Percentiles rank a stretch among this genome's conserved stretches.
Conservation (phyloP, 1,140 invertebrate species). For the Hylaeus anthracinus region DNA sequence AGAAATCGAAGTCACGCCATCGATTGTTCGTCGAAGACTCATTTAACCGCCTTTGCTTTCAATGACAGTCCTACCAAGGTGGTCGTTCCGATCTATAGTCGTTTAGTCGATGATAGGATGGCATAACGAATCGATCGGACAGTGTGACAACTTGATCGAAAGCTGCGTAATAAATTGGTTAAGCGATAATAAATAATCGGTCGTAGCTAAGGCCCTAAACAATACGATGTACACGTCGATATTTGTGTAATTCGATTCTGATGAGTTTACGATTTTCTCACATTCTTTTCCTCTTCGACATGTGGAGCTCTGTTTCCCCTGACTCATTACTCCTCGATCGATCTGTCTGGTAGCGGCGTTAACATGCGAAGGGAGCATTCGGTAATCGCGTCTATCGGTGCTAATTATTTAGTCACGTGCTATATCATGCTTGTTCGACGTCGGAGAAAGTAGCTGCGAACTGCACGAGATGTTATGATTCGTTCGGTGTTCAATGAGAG, state of each 20-base stretch:
- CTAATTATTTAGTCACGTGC: slow-evolving; percentile 41
- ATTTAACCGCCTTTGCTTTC: neutral
- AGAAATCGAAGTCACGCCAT: neutral
- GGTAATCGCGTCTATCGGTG: slow-evolving; percentile 30
- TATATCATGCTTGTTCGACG: slow-evolving; percentile 32
- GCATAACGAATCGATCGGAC: neutral
- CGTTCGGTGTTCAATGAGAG: slow-evolving; percentile 20
- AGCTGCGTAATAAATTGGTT: slow-evolving; percentile 27
- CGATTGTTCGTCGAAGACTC: neutral
- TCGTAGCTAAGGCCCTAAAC: neutral
- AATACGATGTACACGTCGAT: neutral
- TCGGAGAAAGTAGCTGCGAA: slow-evolving; percentile 22
- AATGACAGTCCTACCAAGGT: neutral
- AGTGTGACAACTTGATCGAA: slow-evolving; percentile 31
- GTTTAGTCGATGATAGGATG: slow-evolving; percentile 12
- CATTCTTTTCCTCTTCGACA: neutral
- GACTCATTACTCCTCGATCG: neutral
- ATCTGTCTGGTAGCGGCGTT: slow-evolving; percentile 1
- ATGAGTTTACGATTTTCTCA: neutral
- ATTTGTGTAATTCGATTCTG: slow-evolving; percentile 15
- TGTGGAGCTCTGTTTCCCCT: neutral
- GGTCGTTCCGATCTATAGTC: slow-evolving; percentile 13
- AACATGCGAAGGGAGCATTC: slow-evolving; percentile 14
- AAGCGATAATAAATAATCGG: slow-evolving; percentile 13
- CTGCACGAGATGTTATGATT: slow-evolving; percentile 32